These are phyloP conservation scores for Sebastes baramenuke DNA, from an alignment of 2,797 vertebrate genomes.

Conservation along the genomic window DNA sequence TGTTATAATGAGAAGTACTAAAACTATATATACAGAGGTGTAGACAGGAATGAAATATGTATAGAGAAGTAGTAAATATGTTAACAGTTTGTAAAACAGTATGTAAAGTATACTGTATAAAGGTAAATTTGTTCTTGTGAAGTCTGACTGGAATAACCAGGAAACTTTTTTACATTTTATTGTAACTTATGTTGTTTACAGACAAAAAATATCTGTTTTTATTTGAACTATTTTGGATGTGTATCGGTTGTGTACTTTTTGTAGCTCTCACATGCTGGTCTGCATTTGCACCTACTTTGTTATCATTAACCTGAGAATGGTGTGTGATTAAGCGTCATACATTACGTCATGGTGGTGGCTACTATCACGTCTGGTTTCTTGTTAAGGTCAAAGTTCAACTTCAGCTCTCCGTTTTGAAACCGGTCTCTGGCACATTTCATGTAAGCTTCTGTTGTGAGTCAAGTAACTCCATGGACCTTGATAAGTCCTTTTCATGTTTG, in stretches of 20 bases:
- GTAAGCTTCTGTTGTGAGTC: neutral
- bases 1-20: too few relatives aligned
- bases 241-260: neutral
- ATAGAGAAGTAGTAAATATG: too few relatives aligned
- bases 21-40: too few relatives aligned
- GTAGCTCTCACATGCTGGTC: neutral
- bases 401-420: conserved; percentile 25
- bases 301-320: neutral
- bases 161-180: rapidly evolving
- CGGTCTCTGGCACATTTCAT: neutral
- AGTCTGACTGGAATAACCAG: neutral
- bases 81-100: too few relatives aligned
- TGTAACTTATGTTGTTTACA: neutral
- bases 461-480: neutral
- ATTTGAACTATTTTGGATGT: neutral
- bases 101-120: too few relatives aligned
- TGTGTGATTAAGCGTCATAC: neutral
- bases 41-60: too few relatives aligned
- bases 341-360: neutral
- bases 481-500: neutral
- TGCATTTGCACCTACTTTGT: neutral
- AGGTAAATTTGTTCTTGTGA: too few relatives aligned
- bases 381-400: conserved; percentile 49
- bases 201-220: neutral
- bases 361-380: neutral